A percentile compares a stretch with the other conserved stretches of the same genome.
phyloP scores from a whole-genome alignment of 2,113 vertebrate genomes.

The Chlorodrepanis virens region DNA sequence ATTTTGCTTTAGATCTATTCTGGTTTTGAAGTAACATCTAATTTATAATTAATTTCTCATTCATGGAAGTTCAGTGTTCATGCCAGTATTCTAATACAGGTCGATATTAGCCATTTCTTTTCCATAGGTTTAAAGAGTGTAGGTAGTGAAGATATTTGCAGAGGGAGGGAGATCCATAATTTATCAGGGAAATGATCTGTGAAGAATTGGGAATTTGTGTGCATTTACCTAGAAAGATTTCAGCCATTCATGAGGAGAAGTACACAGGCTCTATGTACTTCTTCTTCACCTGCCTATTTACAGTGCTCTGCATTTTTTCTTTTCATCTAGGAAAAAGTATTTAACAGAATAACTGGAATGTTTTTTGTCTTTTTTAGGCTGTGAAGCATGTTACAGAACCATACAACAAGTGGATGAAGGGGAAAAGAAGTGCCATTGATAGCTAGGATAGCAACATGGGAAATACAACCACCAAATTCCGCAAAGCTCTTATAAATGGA shows the following conservation, averaged over 20 bases:
- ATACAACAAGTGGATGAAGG: constrained; percentile 76
- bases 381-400: constrained; percentile 77
- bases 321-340: neutral
- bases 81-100: neutral
- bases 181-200: constrained; percentile 17
- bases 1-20: neutral
- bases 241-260: neutral
- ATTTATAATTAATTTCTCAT: neutral
- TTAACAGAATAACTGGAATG: constrained; percentile 32
- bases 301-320: neutral
- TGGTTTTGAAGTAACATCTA: neutral
- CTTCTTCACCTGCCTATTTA: neutral
- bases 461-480: constrained; percentile 97
- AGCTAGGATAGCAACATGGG: constrained; percentile 85
- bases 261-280: neutral
- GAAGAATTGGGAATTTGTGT: neutral
- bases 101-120: neutral
- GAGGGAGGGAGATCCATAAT: neutral
- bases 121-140: neutral
- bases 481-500: constrained; percentile 95
- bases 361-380: constrained; percentile 70
- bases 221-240: neutral
- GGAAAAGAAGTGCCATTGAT: constrained; percentile 59
- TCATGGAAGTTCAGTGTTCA: neutral
- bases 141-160: neutral